Percentiles rank a stretch among this genome's conserved stretches.
phyloP scores from a whole-genome alignment of 1,140 invertebrate genomes.

The Mactra quadrangularis region DNA sequence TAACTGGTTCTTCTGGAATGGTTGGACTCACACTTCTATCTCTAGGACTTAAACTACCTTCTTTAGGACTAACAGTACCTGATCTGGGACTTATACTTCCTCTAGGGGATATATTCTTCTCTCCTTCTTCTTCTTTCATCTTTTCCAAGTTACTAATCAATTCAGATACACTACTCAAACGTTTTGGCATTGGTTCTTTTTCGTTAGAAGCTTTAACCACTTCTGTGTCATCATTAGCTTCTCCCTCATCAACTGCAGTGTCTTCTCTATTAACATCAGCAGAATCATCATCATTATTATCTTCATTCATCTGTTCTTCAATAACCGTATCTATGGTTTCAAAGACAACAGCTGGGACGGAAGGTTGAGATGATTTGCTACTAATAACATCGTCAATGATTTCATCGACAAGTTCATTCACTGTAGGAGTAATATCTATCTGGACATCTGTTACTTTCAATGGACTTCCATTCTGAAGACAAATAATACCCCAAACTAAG shows the following conservation, averaged over 20 bases:
- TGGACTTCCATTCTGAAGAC: slow-evolving; percentile 69
- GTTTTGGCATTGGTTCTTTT: slow-evolving; percentile 21
- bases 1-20: slow-evolving; percentile 23
- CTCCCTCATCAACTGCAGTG: slow-evolving; percentile 55
- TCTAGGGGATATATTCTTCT: neutral
- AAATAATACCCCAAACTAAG: neutral
- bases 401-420: slow-evolving; percentile 73
- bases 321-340: slow-evolving; percentile 76
- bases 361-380: slow-evolving; percentile 75
- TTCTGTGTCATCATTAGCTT: slow-evolving; percentile 51
- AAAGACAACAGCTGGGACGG: slow-evolving; percentile 79
- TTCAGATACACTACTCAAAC: slow-evolving; percentile 50
- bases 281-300: slow-evolving; percentile 52
- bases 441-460: slow-evolving; percentile 61
- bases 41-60: neutral
- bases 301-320: slow-evolving; percentile 62
- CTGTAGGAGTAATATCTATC: slow-evolving; percentile 56
- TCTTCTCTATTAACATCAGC: slow-evolving; percentile 33
- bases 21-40: slow-evolving; percentile 29
- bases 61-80: slow-evolving; percentile 17
- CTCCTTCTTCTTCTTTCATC: slow-evolving; percentile 43
- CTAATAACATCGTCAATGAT: slow-evolving; percentile 80
- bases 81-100: slow-evolving; percentile 5
- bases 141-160: slow-evolving; percentile 48
- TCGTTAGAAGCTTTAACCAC: slow-evolving; percentile 19